Conservation (phyloP, 2,113 vertebrate genomes). For the Rhodinocichla rosea region DNA sequence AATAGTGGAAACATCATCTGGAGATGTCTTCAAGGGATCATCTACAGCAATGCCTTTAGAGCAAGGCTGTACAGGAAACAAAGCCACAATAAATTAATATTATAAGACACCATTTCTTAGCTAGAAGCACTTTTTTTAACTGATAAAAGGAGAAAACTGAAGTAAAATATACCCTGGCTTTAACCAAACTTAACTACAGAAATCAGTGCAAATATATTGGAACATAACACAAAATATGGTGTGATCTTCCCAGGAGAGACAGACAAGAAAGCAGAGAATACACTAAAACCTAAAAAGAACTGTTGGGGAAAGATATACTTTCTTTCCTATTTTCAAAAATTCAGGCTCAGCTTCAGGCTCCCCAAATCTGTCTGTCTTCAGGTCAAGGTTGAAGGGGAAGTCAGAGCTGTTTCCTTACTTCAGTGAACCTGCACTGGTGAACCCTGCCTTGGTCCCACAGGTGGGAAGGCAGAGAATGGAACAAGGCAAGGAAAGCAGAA, state of each 20-base stretch:
- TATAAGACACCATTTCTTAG: not conserved
- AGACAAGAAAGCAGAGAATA: not conserved
- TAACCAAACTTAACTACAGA: not conserved
- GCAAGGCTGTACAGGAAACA: slow-evolving; percentile 64
- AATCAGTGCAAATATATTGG: not conserved
- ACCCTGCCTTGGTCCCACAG: not conserved
- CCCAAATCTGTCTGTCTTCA: not conserved
- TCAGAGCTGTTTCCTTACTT: not conserved
- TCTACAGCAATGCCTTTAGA: slow-evolving; percentile 67
- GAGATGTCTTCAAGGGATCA: slow-evolving; percentile 54
- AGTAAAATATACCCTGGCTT: not conserved
- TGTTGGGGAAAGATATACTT: not conserved
- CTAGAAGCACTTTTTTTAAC: not conserved
- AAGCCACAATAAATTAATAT: not conserved
- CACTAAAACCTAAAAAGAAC: not conserved
- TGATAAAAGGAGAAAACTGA: not conserved
- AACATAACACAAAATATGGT: not conserved
- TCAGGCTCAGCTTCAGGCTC: not conserved
- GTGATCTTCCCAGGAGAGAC: not conserved
- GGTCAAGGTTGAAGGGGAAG: not conserved
- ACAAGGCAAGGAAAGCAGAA: not conserved
- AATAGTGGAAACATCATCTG: slow-evolving; percentile 70
- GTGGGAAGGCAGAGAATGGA: not conserved
- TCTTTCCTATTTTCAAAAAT: not conserved
- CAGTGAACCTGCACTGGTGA: not conserved